A percentile compares a stretch with the other conserved stretches of the same genome.
phyloP scores from a whole-genome alignment of 2,113 vertebrate species.

The Muntiacus reevesi region DNA sequence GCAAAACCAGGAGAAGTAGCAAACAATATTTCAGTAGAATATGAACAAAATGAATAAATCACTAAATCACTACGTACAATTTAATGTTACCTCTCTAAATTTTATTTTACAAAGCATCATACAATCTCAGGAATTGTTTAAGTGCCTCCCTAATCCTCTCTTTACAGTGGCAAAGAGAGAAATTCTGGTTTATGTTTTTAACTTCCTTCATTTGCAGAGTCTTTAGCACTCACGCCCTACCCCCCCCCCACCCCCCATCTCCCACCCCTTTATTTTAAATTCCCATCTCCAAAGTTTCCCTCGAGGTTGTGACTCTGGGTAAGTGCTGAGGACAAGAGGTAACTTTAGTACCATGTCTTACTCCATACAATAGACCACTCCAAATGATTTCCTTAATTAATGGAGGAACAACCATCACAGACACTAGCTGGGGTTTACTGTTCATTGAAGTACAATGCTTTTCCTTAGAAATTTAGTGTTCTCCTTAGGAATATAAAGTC shows the following conservation, averaged over 20 bases:
- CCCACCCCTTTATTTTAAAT: background rate
- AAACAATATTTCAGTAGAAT: background rate
- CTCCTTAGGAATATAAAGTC: background rate
- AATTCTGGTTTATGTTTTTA: background rate
- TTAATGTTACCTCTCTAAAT: background rate
- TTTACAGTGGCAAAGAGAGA: background rate
- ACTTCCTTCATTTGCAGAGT: background rate
- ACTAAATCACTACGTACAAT: background rate
- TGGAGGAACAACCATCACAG: background rate
- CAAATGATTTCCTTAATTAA: background rate
- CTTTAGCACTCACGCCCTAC: background rate
- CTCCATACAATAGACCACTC: background rate
- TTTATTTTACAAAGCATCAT: background rate
- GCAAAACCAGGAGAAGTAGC: background rate
- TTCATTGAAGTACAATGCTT: background rate
- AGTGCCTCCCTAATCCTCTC: background rate
- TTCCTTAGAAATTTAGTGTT: background rate
- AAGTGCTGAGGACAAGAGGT: background rate
- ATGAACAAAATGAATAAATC: background rate
- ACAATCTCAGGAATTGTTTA: background rate
- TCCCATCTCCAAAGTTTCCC: background rate
- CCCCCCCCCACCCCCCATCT: accelerated
- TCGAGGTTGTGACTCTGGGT: background rate
- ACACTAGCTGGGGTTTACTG: background rate
- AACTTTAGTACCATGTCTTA: background rate